A percentile compares a stretch with the other conserved stretches of the same genome.
phyloP scores from a whole-genome alignment of 2,888 invertebrate genomes.

The Tuta absoluta region DNA sequence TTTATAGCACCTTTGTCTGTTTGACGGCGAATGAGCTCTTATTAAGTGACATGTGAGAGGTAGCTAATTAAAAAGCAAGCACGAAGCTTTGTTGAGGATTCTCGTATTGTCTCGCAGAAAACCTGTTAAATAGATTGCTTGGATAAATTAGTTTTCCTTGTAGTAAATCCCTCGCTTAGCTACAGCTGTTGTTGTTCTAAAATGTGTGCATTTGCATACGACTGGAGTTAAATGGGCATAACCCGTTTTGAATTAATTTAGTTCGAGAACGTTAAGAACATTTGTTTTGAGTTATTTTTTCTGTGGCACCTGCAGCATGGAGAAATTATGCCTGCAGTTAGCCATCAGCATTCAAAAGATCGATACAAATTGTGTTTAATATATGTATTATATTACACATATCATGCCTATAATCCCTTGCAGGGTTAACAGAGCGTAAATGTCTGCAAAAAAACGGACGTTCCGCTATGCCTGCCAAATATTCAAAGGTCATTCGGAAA shows the following conservation, averaged over 20 bases:
- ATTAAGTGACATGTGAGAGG: conserved; percentile 51
- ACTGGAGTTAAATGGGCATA: neutral
- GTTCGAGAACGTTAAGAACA: neutral
- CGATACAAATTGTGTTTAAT: too few species aligned
- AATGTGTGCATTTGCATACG: conserved; percentile 3
- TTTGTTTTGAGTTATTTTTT: neutral
- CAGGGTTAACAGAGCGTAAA: too few species aligned
- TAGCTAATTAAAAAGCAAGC: conserved; percentile 57
- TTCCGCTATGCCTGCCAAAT: too few species aligned
- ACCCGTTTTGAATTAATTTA: conserved; percentile 3
- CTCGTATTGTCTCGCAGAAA: conserved; percentile 27
- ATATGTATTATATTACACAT: too few species aligned
- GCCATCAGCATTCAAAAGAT: too few species aligned
- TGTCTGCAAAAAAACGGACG: too few species aligned
- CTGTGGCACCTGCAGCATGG: too few species aligned
- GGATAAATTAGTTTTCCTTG: conserved; percentile 10
- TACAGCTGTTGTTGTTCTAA: neutral
- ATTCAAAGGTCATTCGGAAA: too few species aligned
- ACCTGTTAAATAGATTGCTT: conserved; percentile 15
- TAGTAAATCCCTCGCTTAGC: conserved; percentile 6
- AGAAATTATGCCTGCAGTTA: too few species aligned
- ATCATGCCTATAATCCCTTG: too few species aligned
- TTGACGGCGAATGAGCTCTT: conserved; percentile 47
- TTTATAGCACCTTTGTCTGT: conserved; percentile 56
- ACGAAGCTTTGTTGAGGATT: conserved; percentile 33